Evolutionary conservation across 2,888 invertebrate genomes (phyloP), one percentile per base, ranked within the genome.

Genomic region (Drosophila formosana): DNA sequence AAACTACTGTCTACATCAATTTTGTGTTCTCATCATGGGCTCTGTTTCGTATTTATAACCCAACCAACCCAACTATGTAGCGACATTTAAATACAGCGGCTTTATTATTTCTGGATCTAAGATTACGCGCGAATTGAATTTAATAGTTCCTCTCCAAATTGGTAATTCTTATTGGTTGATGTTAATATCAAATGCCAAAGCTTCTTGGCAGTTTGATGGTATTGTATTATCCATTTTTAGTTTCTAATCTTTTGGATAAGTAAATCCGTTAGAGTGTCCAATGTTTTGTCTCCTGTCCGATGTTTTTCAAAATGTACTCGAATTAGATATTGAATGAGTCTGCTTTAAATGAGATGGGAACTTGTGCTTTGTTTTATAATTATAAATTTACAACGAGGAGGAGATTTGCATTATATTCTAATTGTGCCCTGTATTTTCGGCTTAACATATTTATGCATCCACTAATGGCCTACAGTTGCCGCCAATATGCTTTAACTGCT

Each of bases 21-120:
- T 79, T 75, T 57, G 45, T 57, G 41, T 57, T 55, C 26, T 70
- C 63, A 50, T 53, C 60, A 49, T 57, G 70, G 81, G 84, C 83
- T 60, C 81, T 88, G 89, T 87, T 83, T 83, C 82, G 75, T 83
- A 83, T 88, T 88, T 83, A 88, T 83, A 87, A 88, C 87, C 89
- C 87, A 78, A 76, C 89, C 87, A 78, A 7, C 39, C 6, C 5
- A 28, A 30, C 46, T 6, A 56, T 18, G 2, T 2, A 18, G 18
- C 18, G 18, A 55, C 25, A 13, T 55, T 1, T 9, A 23, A 37
- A 11, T n/a, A n/a, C 37, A 5, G n/a, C 9, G 32, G 11, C 55
- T 32, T 55, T 63, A 39, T 64, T 28, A 55, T 65, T 76, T 49
- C 7, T 67, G 26, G 41, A n/a, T 41, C 34, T n/a, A 9, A 4